These are phyloP conservation scores for Alca torda DNA, from an alignment of 2,797 vertebrate species.

Conservation along the genomic window DNA sequence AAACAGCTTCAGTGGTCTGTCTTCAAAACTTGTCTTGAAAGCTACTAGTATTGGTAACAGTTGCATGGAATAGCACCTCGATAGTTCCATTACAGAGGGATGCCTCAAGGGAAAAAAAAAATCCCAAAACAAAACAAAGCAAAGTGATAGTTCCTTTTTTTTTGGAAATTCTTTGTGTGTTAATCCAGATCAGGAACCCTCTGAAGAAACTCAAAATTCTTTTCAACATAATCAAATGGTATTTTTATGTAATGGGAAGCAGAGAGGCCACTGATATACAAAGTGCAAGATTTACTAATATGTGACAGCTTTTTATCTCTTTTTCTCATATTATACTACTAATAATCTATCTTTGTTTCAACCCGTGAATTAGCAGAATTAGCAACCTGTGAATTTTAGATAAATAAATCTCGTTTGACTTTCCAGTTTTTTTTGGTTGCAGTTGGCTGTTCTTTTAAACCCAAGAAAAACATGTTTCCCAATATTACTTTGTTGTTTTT, in stretches of 20 bases:
- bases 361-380: not conserved
- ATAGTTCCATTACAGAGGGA: not conserved
- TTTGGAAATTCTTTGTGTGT: not conserved
- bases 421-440: not conserved
- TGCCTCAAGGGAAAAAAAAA: not conserved
- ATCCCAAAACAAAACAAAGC: not conserved
- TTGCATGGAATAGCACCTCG: not conserved
- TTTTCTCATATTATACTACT: not conserved
- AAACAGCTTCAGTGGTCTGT: not conserved
- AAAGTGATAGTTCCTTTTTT: not conserved
- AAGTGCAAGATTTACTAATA: not conserved
- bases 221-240: not conserved
- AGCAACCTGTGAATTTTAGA: not conserved
- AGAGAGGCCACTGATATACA: not conserved
- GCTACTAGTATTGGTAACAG: not conserved
- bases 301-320: not conserved
- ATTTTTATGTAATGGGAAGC: not conserved
- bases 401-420: not conserved
- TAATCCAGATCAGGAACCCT: not conserved
- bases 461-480: not conserved
- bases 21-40: not conserved
- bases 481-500: not conserved
- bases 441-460: not conserved
- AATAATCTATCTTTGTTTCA: not conserved
- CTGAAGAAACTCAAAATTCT: not conserved